Conservation (phyloP, 1,140 invertebrate species). For the Diachasma alloeum region DNA sequence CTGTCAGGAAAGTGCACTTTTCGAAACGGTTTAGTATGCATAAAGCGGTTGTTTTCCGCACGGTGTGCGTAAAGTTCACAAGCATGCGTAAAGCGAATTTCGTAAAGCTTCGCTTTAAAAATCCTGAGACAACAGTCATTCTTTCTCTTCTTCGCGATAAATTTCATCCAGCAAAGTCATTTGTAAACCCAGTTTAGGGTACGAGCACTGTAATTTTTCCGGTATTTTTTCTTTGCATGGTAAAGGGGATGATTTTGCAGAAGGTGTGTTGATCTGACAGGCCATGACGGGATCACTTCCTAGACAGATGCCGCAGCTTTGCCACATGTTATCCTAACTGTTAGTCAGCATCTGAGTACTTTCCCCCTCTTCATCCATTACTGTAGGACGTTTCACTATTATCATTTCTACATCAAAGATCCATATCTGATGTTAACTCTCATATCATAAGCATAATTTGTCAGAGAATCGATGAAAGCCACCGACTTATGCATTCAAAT, state of each 20-base stretch:
- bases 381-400: not conserved
- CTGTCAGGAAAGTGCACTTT: too few species aligned
- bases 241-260: constrained; percentile 1
- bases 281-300: constrained; percentile 17
- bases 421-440: not conserved
- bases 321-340: constrained; percentile 29
- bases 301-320: constrained; percentile 15
- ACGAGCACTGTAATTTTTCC: too few species aligned
- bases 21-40: too few species aligned
- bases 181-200: too few species aligned
- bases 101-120: too few species aligned
- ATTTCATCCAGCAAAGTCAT: too few species aligned
- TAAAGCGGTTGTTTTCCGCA: too few species aligned
- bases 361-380: not conserved
- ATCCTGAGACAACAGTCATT: too few species aligned
- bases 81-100: too few species aligned
- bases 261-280: not conserved
- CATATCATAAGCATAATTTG: not conserved
- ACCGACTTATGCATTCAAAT: not conserved
- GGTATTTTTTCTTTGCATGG: not conserved
- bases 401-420: not conserved
- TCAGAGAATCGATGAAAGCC: not conserved
- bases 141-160: too few species aligned
- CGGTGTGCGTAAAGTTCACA: too few species aligned
- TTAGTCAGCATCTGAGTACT: constrained; percentile 13